phyloP scores from a whole-genome alignment of 2,113 vertebrate genomes.

The Boleophthalmus pectinirostris region DNA sequence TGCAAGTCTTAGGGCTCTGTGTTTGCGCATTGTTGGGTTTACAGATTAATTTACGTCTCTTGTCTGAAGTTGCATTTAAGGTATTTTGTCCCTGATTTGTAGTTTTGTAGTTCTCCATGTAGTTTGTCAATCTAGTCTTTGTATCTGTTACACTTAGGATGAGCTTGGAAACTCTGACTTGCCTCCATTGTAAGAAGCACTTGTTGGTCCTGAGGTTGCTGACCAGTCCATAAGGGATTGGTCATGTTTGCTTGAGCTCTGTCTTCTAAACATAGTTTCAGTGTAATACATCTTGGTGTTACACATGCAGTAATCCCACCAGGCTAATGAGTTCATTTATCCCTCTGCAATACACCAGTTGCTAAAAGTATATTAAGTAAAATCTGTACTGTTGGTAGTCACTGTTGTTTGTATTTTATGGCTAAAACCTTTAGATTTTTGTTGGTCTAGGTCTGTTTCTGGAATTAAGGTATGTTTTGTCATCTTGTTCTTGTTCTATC shows the following conservation, averaged over 20 bases:
- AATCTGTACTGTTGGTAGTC: neutral
- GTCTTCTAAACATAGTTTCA: conserved; percentile 63
- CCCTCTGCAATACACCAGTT: neutral
- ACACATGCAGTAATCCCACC: conserved; percentile 30
- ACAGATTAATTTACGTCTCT: no score
- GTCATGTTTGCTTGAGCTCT: conserved; percentile 21
- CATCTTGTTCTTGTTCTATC: conserved; percentile 15
- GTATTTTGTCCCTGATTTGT: neutral
- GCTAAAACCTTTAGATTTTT: neutral
- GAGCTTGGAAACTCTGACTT: neutral
- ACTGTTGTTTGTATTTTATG: neutral
- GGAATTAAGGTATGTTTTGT: conserved; percentile 5
- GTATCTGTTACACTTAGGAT: neutral
- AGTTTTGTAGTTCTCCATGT: neutral
- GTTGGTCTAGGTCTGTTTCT: neutral
- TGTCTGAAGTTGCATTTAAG: neutral
- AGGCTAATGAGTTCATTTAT: conserved; percentile 47
- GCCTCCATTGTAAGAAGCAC: neutral
- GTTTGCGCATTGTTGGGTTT: no score
- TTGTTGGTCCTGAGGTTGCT: conserved; percentile 19
- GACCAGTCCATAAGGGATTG: conserved; percentile 33
- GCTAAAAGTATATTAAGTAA: conserved; percentile 13
- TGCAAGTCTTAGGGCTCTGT: no score
- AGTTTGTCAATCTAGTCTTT: neutral
- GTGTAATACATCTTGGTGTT: conserved; percentile 48